Evolutionary conservation across 2,113 vertebrate species (phyloP), one percentile per base, ranked within the genome.

Genomic region (Hucho hucho): DNA sequence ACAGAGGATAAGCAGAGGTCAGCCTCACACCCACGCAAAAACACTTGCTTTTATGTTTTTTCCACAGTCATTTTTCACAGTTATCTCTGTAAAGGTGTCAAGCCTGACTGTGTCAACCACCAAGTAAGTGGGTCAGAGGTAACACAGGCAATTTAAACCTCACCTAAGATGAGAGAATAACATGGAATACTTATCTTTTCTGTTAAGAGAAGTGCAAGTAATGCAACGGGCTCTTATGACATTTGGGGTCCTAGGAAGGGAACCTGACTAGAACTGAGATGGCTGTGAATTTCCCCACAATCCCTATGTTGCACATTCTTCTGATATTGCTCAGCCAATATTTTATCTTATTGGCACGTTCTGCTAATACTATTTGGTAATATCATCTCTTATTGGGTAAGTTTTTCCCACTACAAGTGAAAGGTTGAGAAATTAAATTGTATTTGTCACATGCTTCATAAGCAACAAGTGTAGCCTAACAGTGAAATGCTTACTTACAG

Each of bases 1-100:
- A 68, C 93, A 94, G 84, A 92, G 95, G 72, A 95, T 97, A 87
- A 94, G 94, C 90, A 92, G 95, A 69, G 96, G 96, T 96, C 79
- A 90, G 94, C 32, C 58, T 37, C 22, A 68, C 16, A 1, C 32
- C 73, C 71, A 53, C 5, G 16, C 49, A 53, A 53, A 4, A 43
- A 53, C 16, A 53, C 49, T 53, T 14, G 37, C 37, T 43, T 43
- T 11, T 11, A 43, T 43, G 37, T 43, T 53, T 53, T 49, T 18
- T 5, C 4, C 49, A 53, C 13, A 18, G 49, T 18, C 9, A 14
- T 13, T 47, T 47, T 13, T 47, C 46, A 47, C 7, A 12, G 46
- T 13, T 9, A 13, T 14, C 64, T 67, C 29, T 5, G 37, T 66
- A 61, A 69, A 3, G 37, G 29, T 32, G 12, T 53, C 59, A 59